Evolutionary conservation across 2,888 invertebrate species (phyloP).

Genomic region (Lathronympha strigana): DNA sequence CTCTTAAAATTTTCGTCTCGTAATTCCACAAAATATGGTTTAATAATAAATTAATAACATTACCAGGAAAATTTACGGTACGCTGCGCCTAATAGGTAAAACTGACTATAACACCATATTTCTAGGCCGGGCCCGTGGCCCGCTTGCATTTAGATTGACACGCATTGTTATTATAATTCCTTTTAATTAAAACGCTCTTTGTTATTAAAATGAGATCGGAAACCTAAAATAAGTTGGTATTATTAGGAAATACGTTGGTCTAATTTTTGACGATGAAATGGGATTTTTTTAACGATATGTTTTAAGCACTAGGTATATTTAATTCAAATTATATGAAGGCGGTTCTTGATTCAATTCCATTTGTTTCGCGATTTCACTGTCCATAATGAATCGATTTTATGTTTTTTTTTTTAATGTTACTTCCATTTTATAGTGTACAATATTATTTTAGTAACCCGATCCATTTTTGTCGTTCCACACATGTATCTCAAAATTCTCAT

Average conservation of each 20-base stretch:
- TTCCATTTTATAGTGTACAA: too few relatives aligned
- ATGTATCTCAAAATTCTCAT: too few relatives aligned
- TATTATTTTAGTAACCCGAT: too few relatives aligned
- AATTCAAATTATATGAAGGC: too few relatives aligned
- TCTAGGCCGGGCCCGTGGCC: conserved; percentile 50
- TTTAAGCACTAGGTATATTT: background rate
- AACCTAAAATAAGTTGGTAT: conserved; percentile 14
- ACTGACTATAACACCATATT: conserved; percentile 45
- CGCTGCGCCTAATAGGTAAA: conserved; percentile 28
- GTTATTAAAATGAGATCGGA: conserved; percentile 36
- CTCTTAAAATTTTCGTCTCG: too few relatives aligned
- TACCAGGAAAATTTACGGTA: conserved; percentile 1
- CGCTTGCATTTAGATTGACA: conserved; percentile 58
- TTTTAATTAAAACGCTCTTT: conserved; percentile 35
- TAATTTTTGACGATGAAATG: background rate
- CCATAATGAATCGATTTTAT: too few relatives aligned
- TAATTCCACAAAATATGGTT: background rate
- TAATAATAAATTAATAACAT: background rate
- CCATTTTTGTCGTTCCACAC: too few relatives aligned
- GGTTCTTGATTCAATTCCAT: too few relatives aligned
- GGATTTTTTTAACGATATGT: background rate
- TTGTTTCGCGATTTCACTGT: too few relatives aligned
- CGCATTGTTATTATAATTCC: conserved; percentile 61
- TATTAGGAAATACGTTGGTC: background rate
- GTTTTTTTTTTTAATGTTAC: too few relatives aligned